A percentile compares a stretch with the other conserved stretches of the same genome.
phyloP scores from a whole-genome alignment of 2,113 vertebrate genomes.

The Asarcornis scutulata region DNA sequence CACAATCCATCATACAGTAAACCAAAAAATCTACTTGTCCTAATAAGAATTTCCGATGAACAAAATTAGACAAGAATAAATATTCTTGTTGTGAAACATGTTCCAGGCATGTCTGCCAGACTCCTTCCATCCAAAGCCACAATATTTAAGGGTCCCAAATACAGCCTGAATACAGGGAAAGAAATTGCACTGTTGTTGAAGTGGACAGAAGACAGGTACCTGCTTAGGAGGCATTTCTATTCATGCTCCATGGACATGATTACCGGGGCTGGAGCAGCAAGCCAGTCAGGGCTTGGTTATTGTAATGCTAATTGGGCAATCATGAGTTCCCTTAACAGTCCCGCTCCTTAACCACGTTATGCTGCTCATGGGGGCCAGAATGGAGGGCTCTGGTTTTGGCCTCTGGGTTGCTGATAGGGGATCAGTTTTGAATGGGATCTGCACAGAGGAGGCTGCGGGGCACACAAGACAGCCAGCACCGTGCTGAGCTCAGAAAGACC shows the following conservation, averaged over 20 bases:
- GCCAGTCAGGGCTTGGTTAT: not conserved
- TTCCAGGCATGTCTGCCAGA: not conserved
- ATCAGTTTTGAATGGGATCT: not conserved
- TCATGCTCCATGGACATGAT: accelerated
- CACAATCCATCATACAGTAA: not conserved
- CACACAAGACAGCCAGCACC: not conserved
- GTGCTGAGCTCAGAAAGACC: not conserved
- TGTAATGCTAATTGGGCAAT: not conserved
- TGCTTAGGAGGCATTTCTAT: not conserved
- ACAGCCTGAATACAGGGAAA: not conserved
- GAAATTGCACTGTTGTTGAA: not conserved
- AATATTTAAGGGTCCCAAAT: not conserved
- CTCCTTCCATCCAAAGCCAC: not conserved
- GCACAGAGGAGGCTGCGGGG: not conserved
- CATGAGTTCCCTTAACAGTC: not conserved
- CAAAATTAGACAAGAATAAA: conserved; percentile 31
- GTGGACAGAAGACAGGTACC: not conserved
- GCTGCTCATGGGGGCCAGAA: not conserved
- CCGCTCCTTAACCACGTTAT: not conserved
- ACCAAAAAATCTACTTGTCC: not conserved
- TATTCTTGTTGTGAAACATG: not conserved
- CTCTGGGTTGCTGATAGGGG: not conserved
- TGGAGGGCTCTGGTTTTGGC: not conserved
- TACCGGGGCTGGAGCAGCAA: not conserved
- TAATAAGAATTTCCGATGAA: not conserved